Evolutionary conservation across 2,888 invertebrate genomes (phyloP).

Genomic region (Hydrotaea diabolus): DNA sequence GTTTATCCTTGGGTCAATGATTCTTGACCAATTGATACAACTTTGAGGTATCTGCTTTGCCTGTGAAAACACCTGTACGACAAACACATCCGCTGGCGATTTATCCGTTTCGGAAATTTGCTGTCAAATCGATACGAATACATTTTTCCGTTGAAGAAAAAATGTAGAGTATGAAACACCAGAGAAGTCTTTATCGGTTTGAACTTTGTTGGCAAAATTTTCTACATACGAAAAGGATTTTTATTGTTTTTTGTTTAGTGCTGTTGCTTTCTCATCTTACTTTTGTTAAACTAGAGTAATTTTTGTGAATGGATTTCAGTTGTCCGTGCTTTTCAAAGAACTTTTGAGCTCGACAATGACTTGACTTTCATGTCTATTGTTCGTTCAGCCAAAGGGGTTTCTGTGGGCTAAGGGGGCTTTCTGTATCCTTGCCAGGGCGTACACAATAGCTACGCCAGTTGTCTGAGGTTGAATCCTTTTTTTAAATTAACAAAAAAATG

Average conservation of each 20-base stretch:
- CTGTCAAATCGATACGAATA: too few species aligned
- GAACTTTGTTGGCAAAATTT: too few species aligned
- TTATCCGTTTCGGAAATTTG: too few species aligned
- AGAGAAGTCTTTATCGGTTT: too few species aligned
- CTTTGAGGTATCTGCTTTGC: too few species aligned
- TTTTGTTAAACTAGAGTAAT: background rate
- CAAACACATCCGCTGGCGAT: too few species aligned
- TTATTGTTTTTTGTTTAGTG: background rate
- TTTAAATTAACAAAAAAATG: background rate
- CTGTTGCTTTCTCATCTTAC: background rate
- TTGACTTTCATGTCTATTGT: conserved; percentile 3
- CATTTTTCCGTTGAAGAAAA: too few species aligned
- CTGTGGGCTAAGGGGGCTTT: conserved; percentile 1
- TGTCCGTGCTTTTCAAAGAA: background rate
- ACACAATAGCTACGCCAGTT: background rate
- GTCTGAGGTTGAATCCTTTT: background rate
- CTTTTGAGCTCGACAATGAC: conserved; percentile 17
- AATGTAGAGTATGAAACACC: too few species aligned
- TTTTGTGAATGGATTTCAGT: background rate
- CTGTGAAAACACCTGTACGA: too few species aligned
- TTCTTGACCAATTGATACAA: too few species aligned
- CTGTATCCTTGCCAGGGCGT: conserved; percentile 16
- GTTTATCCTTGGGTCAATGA: too few species aligned
- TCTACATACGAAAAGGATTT: conserved; percentile 5
- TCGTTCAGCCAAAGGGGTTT: background rate